These are phyloP conservation scores for Rambutsinella grinnellia DNA, from an alignment of 2,888 invertebrate species.

Conservation along the genomic window DNA sequence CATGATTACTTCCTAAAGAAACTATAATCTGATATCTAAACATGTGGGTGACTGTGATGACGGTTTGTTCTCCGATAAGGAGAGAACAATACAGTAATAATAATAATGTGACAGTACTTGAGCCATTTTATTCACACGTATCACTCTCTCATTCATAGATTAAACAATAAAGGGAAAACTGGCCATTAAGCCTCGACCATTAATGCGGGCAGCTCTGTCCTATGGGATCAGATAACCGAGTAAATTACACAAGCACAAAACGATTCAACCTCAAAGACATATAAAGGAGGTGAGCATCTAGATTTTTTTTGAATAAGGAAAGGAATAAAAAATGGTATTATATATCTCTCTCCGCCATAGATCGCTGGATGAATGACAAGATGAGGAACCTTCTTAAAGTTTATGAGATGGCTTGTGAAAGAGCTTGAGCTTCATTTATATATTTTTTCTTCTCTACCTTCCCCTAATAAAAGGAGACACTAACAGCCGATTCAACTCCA, in stretches of 20 bases:
- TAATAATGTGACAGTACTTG: not conserved
- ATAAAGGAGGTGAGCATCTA: not conserved
- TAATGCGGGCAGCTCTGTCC: not conserved
- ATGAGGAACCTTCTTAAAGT: slow-evolving; percentile 2
- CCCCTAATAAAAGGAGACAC: slow-evolving; percentile 58
- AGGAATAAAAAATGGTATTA: not conserved
- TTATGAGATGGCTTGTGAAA: slow-evolving; percentile 42
- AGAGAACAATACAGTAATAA: slow-evolving; percentile 10
- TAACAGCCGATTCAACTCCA: slow-evolving; percentile 61
- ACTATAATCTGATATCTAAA: not conserved
- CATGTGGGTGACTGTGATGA: not conserved
- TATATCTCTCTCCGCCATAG: not conserved
- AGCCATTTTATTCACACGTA: not conserved
- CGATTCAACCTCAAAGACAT: slow-evolving; percentile 3
- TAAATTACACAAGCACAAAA: slow-evolving; percentile 42
- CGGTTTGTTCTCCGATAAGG: not conserved
- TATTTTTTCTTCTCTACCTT: slow-evolving; percentile 18
- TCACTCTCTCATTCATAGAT: slow-evolving; percentile 10
- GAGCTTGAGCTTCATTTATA: too few species aligned
- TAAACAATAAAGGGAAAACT: slow-evolving; percentile 42
- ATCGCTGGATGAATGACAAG: not conserved
- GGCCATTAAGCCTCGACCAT: slow-evolving; percentile 40
- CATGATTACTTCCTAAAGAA: not conserved
- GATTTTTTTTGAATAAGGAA: not conserved
- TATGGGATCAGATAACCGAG: slow-evolving; percentile 46